Percentiles rank a stretch among this genome's conserved stretches.
These are phyloP conservation scores for Pandemis cinnamomeana DNA, from an alignment of 2,888 invertebrate genomes.

Conservation along the genomic window DNA sequence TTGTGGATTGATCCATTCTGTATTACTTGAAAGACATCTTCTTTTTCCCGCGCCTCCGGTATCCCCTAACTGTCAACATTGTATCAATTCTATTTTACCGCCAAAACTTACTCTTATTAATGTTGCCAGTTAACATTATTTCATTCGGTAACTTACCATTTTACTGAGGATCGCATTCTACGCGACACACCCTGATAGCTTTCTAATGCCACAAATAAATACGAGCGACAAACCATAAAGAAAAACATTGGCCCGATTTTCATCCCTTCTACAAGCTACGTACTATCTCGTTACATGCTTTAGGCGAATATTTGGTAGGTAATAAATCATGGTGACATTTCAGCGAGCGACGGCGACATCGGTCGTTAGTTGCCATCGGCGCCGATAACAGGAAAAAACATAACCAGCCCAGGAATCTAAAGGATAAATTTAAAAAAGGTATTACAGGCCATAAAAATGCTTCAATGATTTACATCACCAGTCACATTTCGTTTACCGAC, in stretches of 20 bases:
- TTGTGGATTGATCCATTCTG: no score
- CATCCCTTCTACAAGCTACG: slow-evolving; percentile 15
- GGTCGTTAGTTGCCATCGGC: slow-evolving; percentile 67
- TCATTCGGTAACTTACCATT: no score
- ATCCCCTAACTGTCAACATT: no score
- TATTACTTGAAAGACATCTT: no score
- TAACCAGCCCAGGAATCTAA: slow-evolving; percentile 46
- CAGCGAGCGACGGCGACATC: slow-evolving; percentile 64
- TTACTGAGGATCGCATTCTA: no score
- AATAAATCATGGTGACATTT: slow-evolving; percentile 76
- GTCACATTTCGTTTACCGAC: neutral
- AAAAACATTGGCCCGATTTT: slow-evolving; percentile 11
- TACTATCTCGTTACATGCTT: slow-evolving; percentile 23
- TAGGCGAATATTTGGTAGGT: slow-evolving; percentile 50
- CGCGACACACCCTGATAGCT: neutral
- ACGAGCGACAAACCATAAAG: neutral
- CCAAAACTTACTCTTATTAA: no score
- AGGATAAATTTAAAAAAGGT: neutral
- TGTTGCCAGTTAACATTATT: no score
- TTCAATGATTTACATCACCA: neutral
- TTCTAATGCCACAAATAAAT: slow-evolving; percentile 5
- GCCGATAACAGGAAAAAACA: slow-evolving; percentile 68
- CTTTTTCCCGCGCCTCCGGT: no score
- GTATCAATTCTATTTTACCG: no score
- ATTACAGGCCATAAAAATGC: neutral